These are phyloP conservation scores for Aleiodes alternator DNA, from an alignment of 2,888 invertebrate species.

Conservation along the genomic window DNA sequence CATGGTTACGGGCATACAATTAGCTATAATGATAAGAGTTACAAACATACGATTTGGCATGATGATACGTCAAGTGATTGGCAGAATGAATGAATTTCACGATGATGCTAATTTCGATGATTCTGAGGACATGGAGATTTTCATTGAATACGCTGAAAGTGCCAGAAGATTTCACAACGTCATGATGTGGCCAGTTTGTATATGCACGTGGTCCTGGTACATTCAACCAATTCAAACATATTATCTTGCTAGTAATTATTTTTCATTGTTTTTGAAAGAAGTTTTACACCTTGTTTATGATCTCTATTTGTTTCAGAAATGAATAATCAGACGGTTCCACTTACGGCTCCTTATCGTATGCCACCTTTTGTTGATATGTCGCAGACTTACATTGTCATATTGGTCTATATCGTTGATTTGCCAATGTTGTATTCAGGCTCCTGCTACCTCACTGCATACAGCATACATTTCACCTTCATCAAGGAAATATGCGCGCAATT, in stretches of 20 bases:
- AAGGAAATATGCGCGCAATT: conserved; percentile 49
- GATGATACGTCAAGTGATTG: neutral
- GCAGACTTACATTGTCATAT: neutral
- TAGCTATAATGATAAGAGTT: neutral
- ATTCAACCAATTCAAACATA: conserved; percentile 47
- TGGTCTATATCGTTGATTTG: conserved; percentile 19
- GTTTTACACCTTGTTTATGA: neutral
- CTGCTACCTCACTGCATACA: neutral
- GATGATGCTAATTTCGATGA: conserved; percentile 27
- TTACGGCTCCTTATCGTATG: conserved; percentile 17
- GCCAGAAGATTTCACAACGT: conserved; percentile 43
- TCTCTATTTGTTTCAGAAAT: conserved; percentile 17
- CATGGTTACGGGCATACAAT: neutral
- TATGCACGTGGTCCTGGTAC: conserved; percentile 38
- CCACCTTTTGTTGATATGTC: conserved; percentile 1
- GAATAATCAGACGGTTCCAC: neutral
- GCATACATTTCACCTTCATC: conserved; percentile 41
- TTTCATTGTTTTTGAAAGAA: neutral
- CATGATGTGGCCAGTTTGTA: conserved; percentile 32
- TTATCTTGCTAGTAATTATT: conserved; percentile 48
- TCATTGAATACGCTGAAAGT: conserved; percentile 49
- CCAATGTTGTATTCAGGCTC: neutral
- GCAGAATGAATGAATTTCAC: conserved; percentile 17
- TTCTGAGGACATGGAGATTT: conserved; percentile 49
- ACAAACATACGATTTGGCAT: neutral